Percentiles rank a stretch among this genome's conserved stretches.
Conservation (phyloP, 2,888 invertebrate species). For the Zaprionus lineosus region DNA sequence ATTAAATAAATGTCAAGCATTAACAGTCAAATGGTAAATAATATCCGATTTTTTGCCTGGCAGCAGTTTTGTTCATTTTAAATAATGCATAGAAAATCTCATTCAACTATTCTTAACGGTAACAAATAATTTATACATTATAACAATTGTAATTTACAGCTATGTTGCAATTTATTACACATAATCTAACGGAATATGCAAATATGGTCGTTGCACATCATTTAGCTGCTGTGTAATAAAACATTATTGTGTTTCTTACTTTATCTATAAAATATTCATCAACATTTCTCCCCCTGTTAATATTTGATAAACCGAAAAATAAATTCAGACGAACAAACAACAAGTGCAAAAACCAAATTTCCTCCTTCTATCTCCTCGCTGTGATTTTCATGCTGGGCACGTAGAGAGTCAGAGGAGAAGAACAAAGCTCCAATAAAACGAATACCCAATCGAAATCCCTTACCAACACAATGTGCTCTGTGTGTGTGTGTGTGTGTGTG, state of each 20-base stretch:
- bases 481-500: too few relatives aligned
- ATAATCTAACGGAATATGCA: conserved; percentile 37
- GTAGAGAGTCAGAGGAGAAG: neutral
- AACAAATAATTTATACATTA: too few relatives aligned
- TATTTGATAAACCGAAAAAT: conserved; percentile 49
- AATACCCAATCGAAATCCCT: too few relatives aligned
- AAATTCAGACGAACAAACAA: conserved; percentile 28
- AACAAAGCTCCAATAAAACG: conserved; percentile 48
- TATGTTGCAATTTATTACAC: conserved; percentile 8
- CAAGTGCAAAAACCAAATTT: conserved; percentile 39
- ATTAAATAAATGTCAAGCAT: too few relatives aligned
- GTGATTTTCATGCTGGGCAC: conserved; percentile 45
- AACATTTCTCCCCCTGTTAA: conserved; percentile 35
- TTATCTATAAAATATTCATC: conserved; percentile 46
- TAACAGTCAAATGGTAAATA: too few relatives aligned
- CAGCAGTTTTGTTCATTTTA: too few relatives aligned
- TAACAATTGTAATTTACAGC: neutral
- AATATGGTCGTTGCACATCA: conserved; percentile 6
- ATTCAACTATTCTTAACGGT: too few relatives aligned
- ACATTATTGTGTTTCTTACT: conserved; percentile 40
- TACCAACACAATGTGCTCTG: too few relatives aligned
- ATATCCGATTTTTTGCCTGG: too few relatives aligned
- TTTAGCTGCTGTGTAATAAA: conserved; percentile 4
- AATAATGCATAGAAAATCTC: too few relatives aligned
- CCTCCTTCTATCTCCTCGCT: conserved; percentile 13